These are phyloP conservation scores for Macquaria australasica DNA, from an alignment of 2,113 vertebrate genomes.

Conservation along the genomic window DNA sequence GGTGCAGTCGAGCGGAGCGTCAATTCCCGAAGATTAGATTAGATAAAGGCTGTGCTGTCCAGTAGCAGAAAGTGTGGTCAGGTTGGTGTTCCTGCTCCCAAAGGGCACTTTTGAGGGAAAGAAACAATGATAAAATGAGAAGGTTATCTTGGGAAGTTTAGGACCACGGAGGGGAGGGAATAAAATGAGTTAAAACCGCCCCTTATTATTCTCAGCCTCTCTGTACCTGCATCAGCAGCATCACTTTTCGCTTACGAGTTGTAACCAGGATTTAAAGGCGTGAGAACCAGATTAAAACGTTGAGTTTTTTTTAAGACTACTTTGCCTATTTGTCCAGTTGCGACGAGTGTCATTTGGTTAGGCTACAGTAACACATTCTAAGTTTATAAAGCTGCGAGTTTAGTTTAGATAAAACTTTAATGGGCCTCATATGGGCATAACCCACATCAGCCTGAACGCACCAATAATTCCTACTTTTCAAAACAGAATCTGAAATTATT, in stretches of 20 bases:
- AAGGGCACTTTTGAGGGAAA: conserved; percentile 16
- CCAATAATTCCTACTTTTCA: not conserved
- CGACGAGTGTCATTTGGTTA: not conserved
- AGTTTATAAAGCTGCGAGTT: not conserved
- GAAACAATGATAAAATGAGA: conserved; percentile 25
- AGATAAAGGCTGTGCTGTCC: not conserved
- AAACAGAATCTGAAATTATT: not conserved
- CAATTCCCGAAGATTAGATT: conserved; percentile 25
- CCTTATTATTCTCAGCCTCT: conserved; percentile 55
- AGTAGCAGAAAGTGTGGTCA: conserved; percentile 11
- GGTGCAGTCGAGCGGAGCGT: conserved; percentile 45
- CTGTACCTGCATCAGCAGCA: conserved; percentile 73
- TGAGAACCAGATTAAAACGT: conserved; percentile 22
- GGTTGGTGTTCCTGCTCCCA: not conserved
- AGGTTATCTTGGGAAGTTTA: conserved; percentile 66
- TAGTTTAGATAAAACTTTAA: not conserved
- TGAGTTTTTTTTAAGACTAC: not conserved
- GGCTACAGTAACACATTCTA: not conserved
- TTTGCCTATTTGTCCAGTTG: not conserved
- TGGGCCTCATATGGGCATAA: not conserved
- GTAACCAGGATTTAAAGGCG: conserved; percentile 41
- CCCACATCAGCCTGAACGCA: not conserved
- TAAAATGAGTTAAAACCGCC: conserved; percentile 79
- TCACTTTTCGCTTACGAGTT: conserved; percentile 57
- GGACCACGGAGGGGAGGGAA: conserved; percentile 68